Evolutionary conservation across 1,140 invertebrate genomes (phyloP).

Genomic region (Heliconius congener): DNA sequence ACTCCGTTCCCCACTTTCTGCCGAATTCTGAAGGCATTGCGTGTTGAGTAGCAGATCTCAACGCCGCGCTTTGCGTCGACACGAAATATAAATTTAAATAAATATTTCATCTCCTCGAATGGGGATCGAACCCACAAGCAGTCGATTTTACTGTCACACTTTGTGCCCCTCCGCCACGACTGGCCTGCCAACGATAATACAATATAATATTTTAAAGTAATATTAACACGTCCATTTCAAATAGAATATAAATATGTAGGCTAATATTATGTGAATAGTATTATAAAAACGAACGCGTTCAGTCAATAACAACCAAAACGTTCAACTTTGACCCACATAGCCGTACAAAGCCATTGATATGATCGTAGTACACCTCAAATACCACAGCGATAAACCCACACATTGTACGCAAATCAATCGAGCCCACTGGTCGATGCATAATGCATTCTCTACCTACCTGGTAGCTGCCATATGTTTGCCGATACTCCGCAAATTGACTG

Average conservation of each 20-base stretch:
- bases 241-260: not conserved
- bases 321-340: constrained; percentile 42
- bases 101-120: too few species aligned
- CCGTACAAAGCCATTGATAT: constrained; percentile 30
- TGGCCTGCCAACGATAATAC: not conserved
- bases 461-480: constrained; percentile 34
- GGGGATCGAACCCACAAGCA: too few species aligned
- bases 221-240: not conserved
- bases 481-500: constrained; percentile 44
- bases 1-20: too few species aligned
- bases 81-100: too few species aligned
- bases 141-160: too few species aligned
- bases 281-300: constrained; percentile 20
- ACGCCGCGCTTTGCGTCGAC: too few species aligned
- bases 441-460: constrained; percentile 47
- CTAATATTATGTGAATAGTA: constrained; percentile 3
- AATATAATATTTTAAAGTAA: not conserved
- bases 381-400: constrained; percentile 22
- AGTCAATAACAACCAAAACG: constrained; percentile 34
- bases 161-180: too few species aligned
- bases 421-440: constrained; percentile 49
- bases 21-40: too few species aligned
- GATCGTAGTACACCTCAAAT: constrained; percentile 20
- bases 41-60: too few species aligned
- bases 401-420: constrained; percentile 67